Conservation (phyloP, 2,113 vertebrate species). For the Pollachius pollachius region DNA sequence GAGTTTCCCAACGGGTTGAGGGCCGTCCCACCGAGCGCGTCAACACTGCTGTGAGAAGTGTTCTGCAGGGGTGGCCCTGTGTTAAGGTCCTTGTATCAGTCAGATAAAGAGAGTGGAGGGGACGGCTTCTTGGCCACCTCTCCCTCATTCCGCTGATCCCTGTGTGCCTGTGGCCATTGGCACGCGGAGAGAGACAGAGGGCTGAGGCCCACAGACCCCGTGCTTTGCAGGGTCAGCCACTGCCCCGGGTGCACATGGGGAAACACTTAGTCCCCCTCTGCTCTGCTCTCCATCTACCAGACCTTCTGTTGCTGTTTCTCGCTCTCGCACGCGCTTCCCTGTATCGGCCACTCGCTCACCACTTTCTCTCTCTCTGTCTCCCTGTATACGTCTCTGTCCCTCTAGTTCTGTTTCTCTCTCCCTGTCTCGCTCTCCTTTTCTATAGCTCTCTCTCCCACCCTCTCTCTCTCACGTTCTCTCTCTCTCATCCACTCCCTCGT, state of each 20-base stretch:
- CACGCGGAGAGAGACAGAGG: slow-evolving; percentile 6
- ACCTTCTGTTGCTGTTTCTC: slow-evolving; percentile 18
- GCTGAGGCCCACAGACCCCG: slow-evolving; percentile 24
- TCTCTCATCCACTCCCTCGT: no score
- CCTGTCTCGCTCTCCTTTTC: slow-evolving; percentile 33
- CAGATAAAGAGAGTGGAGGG: background rate
- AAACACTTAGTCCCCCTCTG: slow-evolving; percentile 47
- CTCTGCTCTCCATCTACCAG: slow-evolving; percentile 27
- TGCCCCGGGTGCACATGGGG: slow-evolving; percentile 55
- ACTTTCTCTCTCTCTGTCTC: no score
- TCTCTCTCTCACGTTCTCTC: slow-evolving; percentile 4
- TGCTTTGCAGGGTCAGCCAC: slow-evolving; percentile 37
- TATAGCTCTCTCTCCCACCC: slow-evolving; percentile 26
- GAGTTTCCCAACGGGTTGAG: no score
- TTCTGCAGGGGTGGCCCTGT: slow-evolving; percentile 17
- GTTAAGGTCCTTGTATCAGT: slow-evolving; percentile 6
- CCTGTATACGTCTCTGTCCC: background rate
- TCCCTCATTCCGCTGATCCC: slow-evolving; percentile 43
- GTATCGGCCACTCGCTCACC: no score
- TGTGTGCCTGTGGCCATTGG: slow-evolving; percentile 50
- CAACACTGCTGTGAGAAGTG: slow-evolving; percentile 6
- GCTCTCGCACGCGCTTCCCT: no score
- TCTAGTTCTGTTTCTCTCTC: slow-evolving; percentile 20
- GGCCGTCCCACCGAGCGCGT: background rate
- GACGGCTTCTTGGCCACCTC: slow-evolving; percentile 20